Percentiles rank a stretch among this genome's conserved stretches.
Conservation (phyloP, 2,888 invertebrate species). For the Rutpela maculata region DNA sequence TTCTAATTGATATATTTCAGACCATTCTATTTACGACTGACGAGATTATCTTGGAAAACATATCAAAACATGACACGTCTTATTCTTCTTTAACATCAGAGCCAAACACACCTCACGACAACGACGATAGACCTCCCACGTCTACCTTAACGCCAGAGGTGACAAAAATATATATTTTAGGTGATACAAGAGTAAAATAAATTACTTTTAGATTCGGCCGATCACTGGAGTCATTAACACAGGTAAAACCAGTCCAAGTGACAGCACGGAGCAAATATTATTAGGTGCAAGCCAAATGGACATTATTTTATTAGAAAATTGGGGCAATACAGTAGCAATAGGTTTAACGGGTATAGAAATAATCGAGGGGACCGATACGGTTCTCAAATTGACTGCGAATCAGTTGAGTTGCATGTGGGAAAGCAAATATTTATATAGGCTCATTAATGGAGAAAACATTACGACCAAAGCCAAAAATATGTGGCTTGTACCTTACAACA, state of each 20-base stretch:
- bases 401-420: constrained; percentile 62
- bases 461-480: constrained; percentile 81
- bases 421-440: constrained; percentile 70
- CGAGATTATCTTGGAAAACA: constrained; percentile 82
- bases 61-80: constrained; percentile 75
- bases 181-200: neutral
- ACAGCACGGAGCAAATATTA: constrained; percentile 63
- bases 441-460: constrained; percentile 83
- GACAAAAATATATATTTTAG: constrained; percentile 49
- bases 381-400: constrained; percentile 59
- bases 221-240: constrained; percentile 54
- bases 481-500: constrained; percentile 77
- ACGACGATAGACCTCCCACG: constrained; percentile 78
- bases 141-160: constrained; percentile 74
- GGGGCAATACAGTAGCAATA: constrained; percentile 79
- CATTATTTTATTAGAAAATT: constrained; percentile 79
- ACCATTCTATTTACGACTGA: constrained; percentile 90
- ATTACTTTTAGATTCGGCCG: constrained; percentile 56
- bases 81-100: constrained; percentile 71
- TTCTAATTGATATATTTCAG: constrained; percentile 75
- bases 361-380: constrained; percentile 72
- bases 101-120: constrained; percentile 60
- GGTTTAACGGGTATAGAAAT: constrained; percentile 79
- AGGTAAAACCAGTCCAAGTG: constrained; percentile 41
- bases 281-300: constrained; percentile 72